Evolutionary conservation across 2,113 vertebrate species (phyloP).

Genomic region (Nesoenas mayeri): DNA sequence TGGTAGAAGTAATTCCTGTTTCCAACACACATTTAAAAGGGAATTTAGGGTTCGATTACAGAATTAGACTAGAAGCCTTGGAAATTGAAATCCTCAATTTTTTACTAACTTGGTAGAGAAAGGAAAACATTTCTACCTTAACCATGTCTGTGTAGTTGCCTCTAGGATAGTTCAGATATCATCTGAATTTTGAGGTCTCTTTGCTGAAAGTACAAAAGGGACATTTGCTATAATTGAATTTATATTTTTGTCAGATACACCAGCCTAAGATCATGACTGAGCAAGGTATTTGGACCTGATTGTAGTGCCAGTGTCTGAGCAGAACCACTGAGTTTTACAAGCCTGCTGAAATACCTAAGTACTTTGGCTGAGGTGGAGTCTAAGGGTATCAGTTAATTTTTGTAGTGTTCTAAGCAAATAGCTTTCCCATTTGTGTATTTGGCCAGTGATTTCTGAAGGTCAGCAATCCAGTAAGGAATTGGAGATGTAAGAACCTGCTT

Average conservation of each 20-base stretch:
- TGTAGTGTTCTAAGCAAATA: neutral
- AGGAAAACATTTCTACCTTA: neutral
- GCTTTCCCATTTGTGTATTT: neutral
- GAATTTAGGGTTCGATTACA: neutral
- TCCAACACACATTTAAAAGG: neutral
- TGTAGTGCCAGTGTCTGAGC: neutral
- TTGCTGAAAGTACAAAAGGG: neutral
- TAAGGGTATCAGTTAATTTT: neutral
- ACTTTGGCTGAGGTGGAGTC: neutral
- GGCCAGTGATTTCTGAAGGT: neutral
- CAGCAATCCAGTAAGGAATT: neutral
- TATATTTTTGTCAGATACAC: neutral
- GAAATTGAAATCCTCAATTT: neutral
- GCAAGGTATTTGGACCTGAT: neutral
- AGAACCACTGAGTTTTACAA: neutral
- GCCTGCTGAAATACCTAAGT: neutral
- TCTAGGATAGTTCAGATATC: neutral
- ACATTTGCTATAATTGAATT: neutral
- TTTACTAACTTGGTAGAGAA: neutral
- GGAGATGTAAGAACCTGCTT: neutral
- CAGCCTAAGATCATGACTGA: neutral
- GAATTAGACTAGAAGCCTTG: neutral
- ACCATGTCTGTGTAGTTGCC: neutral
- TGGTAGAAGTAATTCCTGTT: neutral
- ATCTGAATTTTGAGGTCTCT: neutral